Percentiles rank a stretch among this genome's conserved stretches.
Evolutionary conservation across 2,797 vertebrate genomes (phyloP).

Genomic region (Takifugu rubripes): DNA sequence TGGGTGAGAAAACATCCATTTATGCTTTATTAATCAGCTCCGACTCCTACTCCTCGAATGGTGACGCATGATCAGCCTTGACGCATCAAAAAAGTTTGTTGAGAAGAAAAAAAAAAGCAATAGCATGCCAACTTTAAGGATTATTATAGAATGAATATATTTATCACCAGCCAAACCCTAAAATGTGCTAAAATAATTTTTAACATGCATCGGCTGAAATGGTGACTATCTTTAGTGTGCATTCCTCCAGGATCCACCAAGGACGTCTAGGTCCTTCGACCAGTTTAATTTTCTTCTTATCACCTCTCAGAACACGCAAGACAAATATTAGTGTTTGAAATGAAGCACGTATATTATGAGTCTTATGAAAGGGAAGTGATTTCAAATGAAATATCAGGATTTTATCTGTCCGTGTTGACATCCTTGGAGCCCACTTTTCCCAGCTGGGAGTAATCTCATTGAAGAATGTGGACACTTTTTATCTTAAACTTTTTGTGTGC

Average conservation of each 20-base stretch:
- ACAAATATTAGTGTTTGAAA: constrained; percentile 53
- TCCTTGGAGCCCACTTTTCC: constrained; percentile 29
- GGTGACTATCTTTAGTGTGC: not conserved
- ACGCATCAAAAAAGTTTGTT: no score
- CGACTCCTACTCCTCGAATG: no score
- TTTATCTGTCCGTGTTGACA: constrained; percentile 36
- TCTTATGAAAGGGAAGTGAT: constrained; percentile 21
- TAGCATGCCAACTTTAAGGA: not conserved
- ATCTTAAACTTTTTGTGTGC: constrained; percentile 27
- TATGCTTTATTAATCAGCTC: not conserved
- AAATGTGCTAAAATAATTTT: not conserved
- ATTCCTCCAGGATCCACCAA: constrained; percentile 14
- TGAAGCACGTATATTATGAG: constrained; percentile 32
- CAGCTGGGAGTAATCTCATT: constrained; percentile 42
- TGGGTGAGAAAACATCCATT: not conserved
- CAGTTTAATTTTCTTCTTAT: constrained; percentile 27
- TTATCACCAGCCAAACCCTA: not conserved
- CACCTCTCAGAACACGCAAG: constrained; percentile 20
- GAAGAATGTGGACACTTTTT: constrained; percentile 22
- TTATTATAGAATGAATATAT: not conserved
- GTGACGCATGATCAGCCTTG: no score
- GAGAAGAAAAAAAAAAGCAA: no score
- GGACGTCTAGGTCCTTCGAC: constrained; percentile 34
- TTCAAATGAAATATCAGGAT: constrained; percentile 36
- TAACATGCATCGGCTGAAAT: no score